Conservation (phyloP, 2,888 invertebrate genomes). For the Saturnia japonica region DNA sequence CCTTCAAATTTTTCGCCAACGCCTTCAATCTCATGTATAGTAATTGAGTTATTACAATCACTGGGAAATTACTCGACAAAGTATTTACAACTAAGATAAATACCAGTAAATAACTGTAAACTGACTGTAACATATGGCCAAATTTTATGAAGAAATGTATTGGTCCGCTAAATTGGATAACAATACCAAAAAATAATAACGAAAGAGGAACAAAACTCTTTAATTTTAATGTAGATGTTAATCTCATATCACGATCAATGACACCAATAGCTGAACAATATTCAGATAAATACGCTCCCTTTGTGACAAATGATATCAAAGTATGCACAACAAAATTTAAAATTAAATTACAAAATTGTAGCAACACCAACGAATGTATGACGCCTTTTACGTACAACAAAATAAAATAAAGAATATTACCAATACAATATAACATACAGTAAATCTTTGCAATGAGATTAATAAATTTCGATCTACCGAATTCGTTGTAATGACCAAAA, state of each 20-base stretch:
- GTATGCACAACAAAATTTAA: no score
- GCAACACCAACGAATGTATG: no score
- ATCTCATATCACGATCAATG: background rate
- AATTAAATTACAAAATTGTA: no score
- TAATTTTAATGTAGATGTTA: background rate
- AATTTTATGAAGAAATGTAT: background rate
- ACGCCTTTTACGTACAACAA: no score
- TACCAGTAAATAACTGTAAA: background rate
- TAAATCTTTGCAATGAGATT: background rate
- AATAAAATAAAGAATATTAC: background rate
- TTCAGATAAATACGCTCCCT: no score
- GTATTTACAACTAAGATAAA: background rate
- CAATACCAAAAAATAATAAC: background rate
- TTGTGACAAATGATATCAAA: no score
- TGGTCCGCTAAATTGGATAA: background rate
- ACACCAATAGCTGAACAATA: no score
- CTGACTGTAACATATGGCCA: background rate
- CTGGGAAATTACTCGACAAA: background rate
- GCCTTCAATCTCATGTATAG: background rate
- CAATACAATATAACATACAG: background rate
- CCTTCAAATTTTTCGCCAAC: background rate
- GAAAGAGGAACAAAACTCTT: background rate
- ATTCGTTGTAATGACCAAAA: no score
- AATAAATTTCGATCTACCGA: no score
- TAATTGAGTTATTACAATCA: no score